These are phyloP conservation scores for Spisula subtruncata DNA, from an alignment of 2,888 invertebrate genomes.

Conservation along the genomic window DNA sequence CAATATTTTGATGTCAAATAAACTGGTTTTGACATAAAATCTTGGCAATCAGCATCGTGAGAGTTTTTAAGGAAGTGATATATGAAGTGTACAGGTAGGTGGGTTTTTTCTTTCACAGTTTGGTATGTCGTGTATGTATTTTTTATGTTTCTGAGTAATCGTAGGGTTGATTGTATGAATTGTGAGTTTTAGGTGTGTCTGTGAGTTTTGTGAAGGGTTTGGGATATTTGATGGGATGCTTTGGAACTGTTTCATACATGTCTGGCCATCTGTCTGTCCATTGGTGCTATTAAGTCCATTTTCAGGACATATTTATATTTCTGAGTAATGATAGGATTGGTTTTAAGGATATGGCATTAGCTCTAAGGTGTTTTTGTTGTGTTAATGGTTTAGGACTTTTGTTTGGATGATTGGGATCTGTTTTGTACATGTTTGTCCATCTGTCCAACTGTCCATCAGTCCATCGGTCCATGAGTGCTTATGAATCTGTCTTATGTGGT, in stretches of 20 bases:
- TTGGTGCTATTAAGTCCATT: too few species aligned
- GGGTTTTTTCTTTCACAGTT: not conserved
- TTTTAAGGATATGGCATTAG: too few species aligned
- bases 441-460: too few species aligned
- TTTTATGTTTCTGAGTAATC: too few species aligned
- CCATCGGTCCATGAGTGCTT: too few species aligned
- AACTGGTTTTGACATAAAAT: slow-evolving; percentile 48
- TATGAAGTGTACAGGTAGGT: slow-evolving; percentile 47
- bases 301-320: too few species aligned
- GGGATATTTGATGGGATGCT: not conserved
- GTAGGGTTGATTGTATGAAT: too few species aligned
- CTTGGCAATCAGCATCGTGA: slow-evolving; percentile 67
- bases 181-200: not conserved
- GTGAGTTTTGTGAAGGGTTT: not conserved
- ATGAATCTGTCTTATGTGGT: too few species aligned
- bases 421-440: not conserved
- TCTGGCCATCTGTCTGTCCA: not conserved
- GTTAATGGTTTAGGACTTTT: not conserved
- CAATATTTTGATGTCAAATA: slow-evolving; percentile 54
- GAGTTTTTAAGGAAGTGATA: slow-evolving; percentile 53
- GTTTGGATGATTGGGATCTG: not conserved
- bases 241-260: not conserved
- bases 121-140: not conserved
- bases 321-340: too few species aligned
- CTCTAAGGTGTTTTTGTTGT: not conserved